Conservation (phyloP, 1,140 invertebrate species). For the Rhynchophorus ferrugineus region DNA sequence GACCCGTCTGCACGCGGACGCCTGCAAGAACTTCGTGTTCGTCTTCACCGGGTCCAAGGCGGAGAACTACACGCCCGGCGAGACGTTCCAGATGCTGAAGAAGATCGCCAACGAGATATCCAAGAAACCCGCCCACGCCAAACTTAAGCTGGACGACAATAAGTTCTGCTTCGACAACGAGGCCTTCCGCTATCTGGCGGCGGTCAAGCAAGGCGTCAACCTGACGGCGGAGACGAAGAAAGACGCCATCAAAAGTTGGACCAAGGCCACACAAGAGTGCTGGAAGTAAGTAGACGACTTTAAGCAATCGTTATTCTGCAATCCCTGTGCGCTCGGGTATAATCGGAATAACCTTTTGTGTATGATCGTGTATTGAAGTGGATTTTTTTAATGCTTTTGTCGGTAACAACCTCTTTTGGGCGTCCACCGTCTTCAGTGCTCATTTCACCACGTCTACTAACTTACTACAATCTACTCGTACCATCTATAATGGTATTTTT, state of each 20-base stretch:
- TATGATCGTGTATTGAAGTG: too few relatives aligned
- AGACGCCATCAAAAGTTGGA: constrained; percentile 30
- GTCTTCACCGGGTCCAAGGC: constrained; percentile 32
- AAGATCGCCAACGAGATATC: constrained; percentile 22
- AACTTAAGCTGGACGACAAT: constrained; percentile 26
- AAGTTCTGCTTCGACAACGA: constrained; percentile 38
- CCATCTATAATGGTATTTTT: too few relatives aligned
- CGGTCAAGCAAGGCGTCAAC: constrained; percentile 22
- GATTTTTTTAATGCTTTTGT: too few relatives aligned
- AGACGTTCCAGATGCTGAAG: constrained; percentile 25
- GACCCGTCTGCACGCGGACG: constrained; percentile 32
- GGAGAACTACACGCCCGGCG: constrained; percentile 30
- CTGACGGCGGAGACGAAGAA: constrained; percentile 13
- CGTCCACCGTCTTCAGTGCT: too few relatives aligned
- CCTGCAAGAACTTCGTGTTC: constrained; percentile 34
- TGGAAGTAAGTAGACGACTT: constrained; percentile 30
- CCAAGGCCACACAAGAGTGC: constrained; percentile 27
- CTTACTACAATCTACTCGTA: too few relatives aligned
- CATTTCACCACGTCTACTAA: too few relatives aligned
- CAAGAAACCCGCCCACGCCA: constrained; percentile 21
- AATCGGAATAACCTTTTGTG: too few relatives aligned
- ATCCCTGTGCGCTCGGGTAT: too few relatives aligned
- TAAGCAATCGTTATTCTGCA: too few relatives aligned
- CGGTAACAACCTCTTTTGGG: too few relatives aligned
- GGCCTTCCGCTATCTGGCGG: constrained; percentile 31